These are phyloP conservation scores for Oreochromis mossambicus DNA, from an alignment of 2,797 vertebrate species.

Conservation along the genomic window DNA sequence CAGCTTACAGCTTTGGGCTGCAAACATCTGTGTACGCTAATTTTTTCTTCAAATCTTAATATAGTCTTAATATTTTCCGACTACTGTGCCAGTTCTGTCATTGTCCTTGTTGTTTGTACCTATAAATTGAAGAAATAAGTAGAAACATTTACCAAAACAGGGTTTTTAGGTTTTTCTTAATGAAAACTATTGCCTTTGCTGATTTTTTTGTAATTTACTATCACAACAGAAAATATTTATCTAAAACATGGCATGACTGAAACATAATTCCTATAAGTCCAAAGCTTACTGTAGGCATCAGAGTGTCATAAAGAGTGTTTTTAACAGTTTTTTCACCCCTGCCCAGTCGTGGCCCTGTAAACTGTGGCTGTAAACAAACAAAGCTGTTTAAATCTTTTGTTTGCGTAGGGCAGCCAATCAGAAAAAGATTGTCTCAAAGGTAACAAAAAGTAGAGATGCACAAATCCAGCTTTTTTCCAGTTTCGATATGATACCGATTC, in stretches of 20 bases:
- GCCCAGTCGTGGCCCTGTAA: neutral
- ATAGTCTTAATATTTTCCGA: accelerated
- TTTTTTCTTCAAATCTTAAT: neutral
- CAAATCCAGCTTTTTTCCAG: neutral
- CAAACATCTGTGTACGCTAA: neutral
- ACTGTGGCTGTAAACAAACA: neutral
- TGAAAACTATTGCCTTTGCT: neutral
- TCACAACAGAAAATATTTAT: neutral
- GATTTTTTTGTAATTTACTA: neutral
- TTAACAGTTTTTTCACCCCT: neutral
- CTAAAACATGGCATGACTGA: neutral
- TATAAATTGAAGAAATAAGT: neutral
- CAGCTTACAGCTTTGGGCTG: neutral
- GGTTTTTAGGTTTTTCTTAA: neutral
- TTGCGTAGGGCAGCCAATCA: neutral
- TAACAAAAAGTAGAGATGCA: accelerated
- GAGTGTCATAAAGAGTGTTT: neutral
- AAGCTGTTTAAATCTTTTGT: neutral
- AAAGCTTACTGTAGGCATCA: neutral
- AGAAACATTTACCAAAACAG: neutral
- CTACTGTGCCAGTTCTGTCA: neutral
- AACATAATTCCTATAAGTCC: neutral
- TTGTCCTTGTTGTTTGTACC: neutral
- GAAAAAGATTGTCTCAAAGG: neutral
- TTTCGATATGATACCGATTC: accelerated